A percentile compares a stretch with the other conserved stretches of the same genome.
Conservation (phyloP, 1,140 invertebrate genomes). For the Phortica variegata region DNA sequence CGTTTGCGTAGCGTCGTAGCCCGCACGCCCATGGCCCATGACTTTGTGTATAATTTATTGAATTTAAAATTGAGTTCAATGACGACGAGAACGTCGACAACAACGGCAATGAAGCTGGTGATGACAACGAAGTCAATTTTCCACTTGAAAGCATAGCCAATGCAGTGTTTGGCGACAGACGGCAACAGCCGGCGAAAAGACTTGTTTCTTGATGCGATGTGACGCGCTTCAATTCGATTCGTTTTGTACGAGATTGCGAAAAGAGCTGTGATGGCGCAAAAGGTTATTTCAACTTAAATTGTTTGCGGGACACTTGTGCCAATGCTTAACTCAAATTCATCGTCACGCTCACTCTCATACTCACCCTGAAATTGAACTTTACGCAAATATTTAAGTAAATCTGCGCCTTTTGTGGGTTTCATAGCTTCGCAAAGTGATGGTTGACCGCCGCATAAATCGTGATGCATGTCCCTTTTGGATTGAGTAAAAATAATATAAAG, state of each 20-base stretch:
- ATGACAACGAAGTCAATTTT: conserved; percentile 56
- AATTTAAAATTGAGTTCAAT: conserved; percentile 56
- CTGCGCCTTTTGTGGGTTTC: conserved; percentile 83
- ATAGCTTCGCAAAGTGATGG: conserved; percentile 81
- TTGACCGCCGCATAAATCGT: conserved; percentile 70
- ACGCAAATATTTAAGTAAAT: conserved; percentile 78
- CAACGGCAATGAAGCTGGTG: too few relatives aligned
- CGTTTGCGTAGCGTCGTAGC: conserved; percentile 10
- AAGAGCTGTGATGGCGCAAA: too few relatives aligned
- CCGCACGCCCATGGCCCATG: conserved; percentile 11
- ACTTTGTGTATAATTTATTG: conserved; percentile 50
- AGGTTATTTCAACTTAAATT: conserved; percentile 32
- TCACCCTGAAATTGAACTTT: conserved; percentile 84
- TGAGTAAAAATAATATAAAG: too few relatives aligned
- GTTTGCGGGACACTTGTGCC: conserved; percentile 33
- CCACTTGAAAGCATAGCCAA: conserved; percentile 50
- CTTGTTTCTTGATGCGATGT: too few relatives aligned
- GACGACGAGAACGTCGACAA: conserved; percentile 23
- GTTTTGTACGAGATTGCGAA: too few relatives aligned
- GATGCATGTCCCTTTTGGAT: conserved; percentile 81
- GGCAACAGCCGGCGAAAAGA: conserved; percentile 9
- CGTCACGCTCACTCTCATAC: conserved; percentile 12
- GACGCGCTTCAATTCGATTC: too few relatives aligned
- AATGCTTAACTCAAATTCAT: too few relatives aligned
- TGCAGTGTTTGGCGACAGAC: conserved; percentile 23